Conservation (phyloP, 2,113 vertebrate species). For the Panthera leo region DNA sequence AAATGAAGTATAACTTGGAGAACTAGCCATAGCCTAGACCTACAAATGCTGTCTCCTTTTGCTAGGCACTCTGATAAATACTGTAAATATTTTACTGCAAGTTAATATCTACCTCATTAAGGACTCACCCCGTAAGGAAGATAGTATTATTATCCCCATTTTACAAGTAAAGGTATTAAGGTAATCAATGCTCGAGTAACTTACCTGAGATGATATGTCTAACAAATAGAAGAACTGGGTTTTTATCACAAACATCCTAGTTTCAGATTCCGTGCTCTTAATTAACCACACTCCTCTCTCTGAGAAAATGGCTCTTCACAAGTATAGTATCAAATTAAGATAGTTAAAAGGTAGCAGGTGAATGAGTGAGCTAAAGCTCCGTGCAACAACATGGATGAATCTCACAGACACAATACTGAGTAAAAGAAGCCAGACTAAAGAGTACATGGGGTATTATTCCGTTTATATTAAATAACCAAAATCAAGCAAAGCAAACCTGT, state of each 20-base stretch:
- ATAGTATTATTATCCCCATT: neutral
- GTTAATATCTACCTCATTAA: neutral
- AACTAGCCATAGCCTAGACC: neutral
- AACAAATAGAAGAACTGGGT: neutral
- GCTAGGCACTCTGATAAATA: neutral
- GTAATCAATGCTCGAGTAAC: neutral
- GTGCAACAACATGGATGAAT: neutral
- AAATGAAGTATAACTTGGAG: neutral
- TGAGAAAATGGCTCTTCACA: neutral
- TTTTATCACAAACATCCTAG: neutral
- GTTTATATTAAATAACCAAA: neutral
- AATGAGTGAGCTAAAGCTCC: neutral
- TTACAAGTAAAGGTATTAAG: neutral
- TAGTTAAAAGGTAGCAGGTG: neutral
- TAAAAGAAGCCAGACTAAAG: neutral
- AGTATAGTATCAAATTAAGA: neutral
- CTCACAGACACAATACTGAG: neutral
- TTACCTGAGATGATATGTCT: neutral
- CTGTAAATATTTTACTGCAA: neutral
- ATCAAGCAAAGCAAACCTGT: neutral
- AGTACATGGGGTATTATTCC: neutral
- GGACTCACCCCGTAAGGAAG: neutral
- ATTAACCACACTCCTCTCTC: neutral
- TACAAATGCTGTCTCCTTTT: rapidly evolving
- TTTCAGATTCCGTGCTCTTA: neutral